Evolutionary conservation across 2,113 vertebrate genomes (phyloP).

Genomic region (Erythrocercus mccallii): DNA sequence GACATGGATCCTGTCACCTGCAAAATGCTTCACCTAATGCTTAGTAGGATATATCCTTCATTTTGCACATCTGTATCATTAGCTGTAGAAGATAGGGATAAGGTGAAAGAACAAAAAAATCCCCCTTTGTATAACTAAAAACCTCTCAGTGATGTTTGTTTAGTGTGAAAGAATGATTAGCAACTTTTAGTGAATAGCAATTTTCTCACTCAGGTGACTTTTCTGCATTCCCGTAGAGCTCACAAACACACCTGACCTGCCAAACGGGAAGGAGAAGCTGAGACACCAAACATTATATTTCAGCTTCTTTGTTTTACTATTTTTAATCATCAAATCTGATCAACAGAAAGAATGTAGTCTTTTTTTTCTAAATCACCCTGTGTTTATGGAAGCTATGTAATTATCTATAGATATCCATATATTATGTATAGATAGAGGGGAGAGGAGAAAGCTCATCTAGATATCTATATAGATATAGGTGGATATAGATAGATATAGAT

Average conservation of each 20-base stretch:
- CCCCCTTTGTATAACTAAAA: constrained; percentile 56
- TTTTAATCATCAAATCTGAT: constrained; percentile 46
- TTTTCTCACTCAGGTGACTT: constrained; percentile 75
- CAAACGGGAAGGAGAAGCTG: constrained; percentile 44
- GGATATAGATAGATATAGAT: not conserved
- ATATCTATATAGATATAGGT: not conserved
- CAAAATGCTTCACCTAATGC: constrained; percentile 43
- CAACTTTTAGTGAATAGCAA: constrained; percentile 75
- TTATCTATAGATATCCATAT: not conserved
- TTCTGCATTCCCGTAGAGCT: constrained; percentile 69
- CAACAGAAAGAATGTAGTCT: constrained; percentile 10
- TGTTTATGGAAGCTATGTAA: not conserved
- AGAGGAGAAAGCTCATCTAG: not conserved
- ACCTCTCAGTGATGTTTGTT: constrained; percentile 71
- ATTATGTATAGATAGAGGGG: not conserved
- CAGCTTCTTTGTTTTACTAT: not conserved
- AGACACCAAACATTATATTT: constrained; percentile 9
- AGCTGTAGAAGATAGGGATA: constrained; percentile 22
- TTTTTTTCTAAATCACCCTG: not conserved
- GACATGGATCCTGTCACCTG: constrained; percentile 51
- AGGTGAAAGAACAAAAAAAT: not conserved
- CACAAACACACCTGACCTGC: constrained; percentile 32
- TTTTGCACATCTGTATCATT: constrained; percentile 63
- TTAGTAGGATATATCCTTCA: constrained; percentile 51
- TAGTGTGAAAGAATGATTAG: constrained; percentile 74